Percentiles rank a stretch among this genome's conserved stretches.
Conservation (phyloP, 2,888 invertebrate species). For the Hymenopus coronatus region DNA sequence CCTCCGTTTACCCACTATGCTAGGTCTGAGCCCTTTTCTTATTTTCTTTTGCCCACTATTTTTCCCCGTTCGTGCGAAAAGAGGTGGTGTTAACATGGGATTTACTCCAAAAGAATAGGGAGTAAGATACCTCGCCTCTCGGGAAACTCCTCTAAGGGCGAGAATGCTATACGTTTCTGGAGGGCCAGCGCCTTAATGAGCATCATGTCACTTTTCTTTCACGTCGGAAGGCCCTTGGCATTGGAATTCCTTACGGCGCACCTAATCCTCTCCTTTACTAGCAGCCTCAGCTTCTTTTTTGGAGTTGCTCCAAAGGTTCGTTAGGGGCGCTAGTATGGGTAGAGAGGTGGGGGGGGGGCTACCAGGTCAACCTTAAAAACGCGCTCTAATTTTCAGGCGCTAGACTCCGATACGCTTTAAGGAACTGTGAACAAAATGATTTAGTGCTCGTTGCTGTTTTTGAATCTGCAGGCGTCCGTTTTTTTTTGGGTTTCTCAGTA, state of each 20-base stretch:
- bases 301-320: slow-evolving; percentile 29
- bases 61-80: slow-evolving; percentile 24
- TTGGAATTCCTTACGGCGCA: slow-evolving; percentile 30
- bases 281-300: slow-evolving; percentile 10
- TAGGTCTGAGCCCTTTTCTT: slow-evolving; percentile 9
- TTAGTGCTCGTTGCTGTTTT: background rate
- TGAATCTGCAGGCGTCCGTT: background rate
- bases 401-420: background rate
- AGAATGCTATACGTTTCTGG: slow-evolving; percentile 27
- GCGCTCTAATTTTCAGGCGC: slow-evolving; percentile 24
- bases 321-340: slow-evolving; percentile 14
- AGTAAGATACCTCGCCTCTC: background rate
- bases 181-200: slow-evolving; percentile 29
- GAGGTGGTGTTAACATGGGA: slow-evolving; percentile 28
- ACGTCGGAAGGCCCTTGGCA: slow-evolving; percentile 9
- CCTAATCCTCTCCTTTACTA: slow-evolving; percentile 29
- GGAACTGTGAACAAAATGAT: background rate
- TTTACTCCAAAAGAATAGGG: slow-evolving; percentile 28
- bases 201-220: slow-evolving; percentile 13
- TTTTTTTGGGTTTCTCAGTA: background rate
- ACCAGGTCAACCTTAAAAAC: slow-evolving; percentile 32
- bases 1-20: background rate
- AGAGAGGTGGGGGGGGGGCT: slow-evolving; percentile 18
- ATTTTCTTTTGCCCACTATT: slow-evolving; percentile 26
- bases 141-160: slow-evolving; percentile 26